phyloP scores from a whole-genome alignment of 2,113 vertebrate species.

The Tychaedon coryphoeus region DNA sequence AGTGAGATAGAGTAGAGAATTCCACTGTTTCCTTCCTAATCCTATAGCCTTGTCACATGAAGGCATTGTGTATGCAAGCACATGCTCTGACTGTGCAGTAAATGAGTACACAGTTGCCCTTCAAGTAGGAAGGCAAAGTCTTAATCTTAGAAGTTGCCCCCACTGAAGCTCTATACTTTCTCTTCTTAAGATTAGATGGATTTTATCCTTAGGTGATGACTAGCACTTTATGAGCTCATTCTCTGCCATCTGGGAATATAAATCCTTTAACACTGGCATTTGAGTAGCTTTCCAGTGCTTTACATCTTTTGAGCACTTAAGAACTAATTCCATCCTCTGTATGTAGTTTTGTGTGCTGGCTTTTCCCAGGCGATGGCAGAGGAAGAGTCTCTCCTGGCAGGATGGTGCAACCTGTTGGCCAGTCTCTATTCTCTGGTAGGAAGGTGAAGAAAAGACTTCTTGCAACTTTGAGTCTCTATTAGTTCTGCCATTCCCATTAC shows the following conservation, averaged over 20 bases:
- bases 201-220: constrained; percentile 1
- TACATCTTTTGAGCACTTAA: not conserved
- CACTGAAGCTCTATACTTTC: not conserved
- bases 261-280: not conserved
- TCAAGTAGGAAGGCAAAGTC: not conserved
- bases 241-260: not conserved
- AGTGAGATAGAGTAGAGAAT: not conserved
- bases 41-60: not conserved
- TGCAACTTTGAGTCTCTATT: not conserved
- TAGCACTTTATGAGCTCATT: not conserved
- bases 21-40: not conserved
- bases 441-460: not conserved
- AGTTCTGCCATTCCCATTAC: not conserved
- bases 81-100: not conserved
- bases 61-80: not conserved
- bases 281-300: constrained; percentile 2
- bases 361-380: not conserved
- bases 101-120: not conserved
- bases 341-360: not conserved
- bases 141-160: not conserved
- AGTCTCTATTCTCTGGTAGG: not conserved
- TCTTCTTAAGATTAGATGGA: not conserved
- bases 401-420: not conserved
- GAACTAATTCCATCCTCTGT: not conserved
- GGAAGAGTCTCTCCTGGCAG: not conserved